These are phyloP conservation scores for Aphelinus atriplicis DNA, from an alignment of 1,140 invertebrate genomes.

Conservation along the genomic window DNA sequence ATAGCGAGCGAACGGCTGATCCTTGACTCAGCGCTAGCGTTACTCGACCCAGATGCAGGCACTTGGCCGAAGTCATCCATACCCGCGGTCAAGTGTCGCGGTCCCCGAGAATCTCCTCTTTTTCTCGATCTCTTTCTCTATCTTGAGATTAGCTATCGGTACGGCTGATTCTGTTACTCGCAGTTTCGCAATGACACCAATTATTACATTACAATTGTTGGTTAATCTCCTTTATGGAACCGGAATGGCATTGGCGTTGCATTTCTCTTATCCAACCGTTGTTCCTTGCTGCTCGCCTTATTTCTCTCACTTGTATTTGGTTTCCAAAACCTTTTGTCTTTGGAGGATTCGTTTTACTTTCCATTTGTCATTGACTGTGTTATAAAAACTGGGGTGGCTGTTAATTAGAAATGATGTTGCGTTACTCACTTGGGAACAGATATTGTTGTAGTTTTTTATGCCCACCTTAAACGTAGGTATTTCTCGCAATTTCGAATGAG, in stretches of 20 bases:
- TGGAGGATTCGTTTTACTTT: too few relatives aligned
- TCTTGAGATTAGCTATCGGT: slow-evolving; percentile 34
- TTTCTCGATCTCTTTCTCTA: neutral
- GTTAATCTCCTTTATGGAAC: neutral
- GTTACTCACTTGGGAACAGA: too few relatives aligned
- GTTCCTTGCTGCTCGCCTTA: too few relatives aligned
- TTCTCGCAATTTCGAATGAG: too few relatives aligned
- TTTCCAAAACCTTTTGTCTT: too few relatives aligned
- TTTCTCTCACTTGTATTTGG: too few relatives aligned
- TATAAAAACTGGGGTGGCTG: neutral
- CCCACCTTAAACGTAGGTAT: too few relatives aligned
- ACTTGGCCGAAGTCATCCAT: neutral
- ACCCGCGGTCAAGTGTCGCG: neutral
- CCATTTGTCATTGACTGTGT: neutral
- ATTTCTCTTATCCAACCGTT: slow-evolving; percentile 10
- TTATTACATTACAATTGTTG: slow-evolving; percentile 19
- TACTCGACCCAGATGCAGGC: slow-evolving; percentile 6
- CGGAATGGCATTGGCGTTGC: slow-evolving; percentile 18
- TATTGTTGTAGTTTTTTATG: too few relatives aligned
- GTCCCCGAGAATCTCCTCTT: neutral
- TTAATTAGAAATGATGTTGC: too few relatives aligned
- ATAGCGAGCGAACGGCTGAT: neutral
- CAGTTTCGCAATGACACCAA: slow-evolving; percentile 8
- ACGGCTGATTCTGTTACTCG: slow-evolving; percentile 44
- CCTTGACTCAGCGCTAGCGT: slow-evolving; percentile 14